A percentile compares a stretch with the other conserved stretches of the same genome.
Evolutionary conservation across 2,888 invertebrate genomes (phyloP).

Genomic region (Macrophya alboannulata): DNA sequence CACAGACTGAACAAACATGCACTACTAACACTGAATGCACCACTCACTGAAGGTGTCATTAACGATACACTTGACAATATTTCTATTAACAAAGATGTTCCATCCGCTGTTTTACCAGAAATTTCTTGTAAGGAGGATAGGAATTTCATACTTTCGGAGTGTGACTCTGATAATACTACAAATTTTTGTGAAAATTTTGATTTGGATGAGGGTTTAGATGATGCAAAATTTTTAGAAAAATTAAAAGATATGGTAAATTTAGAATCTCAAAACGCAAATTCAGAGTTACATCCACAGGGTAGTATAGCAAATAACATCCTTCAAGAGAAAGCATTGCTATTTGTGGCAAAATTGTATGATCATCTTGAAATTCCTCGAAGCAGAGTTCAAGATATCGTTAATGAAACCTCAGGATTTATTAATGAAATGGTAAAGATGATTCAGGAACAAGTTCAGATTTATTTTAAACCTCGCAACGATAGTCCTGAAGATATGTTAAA

Average conservation of each 20-base stretch:
- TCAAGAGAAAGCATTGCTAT: neutral
- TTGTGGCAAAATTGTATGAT: neutral
- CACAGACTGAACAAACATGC: neutral
- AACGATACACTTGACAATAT: neutral
- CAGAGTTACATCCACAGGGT: neutral
- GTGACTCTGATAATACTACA: neutral
- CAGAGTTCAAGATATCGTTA: neutral
- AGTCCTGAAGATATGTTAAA: neutral
- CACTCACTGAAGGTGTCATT: neutral
- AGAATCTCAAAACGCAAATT: neutral
- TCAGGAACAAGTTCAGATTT: neutral
- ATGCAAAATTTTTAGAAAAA: neutral
- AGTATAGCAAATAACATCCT: neutral
- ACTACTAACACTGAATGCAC: too few relatives aligned
- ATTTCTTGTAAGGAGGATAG: neutral
- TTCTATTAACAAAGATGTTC: neutral
- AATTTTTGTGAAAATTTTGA: neutral
- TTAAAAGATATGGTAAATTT: neutral
- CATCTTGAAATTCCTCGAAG: neutral
- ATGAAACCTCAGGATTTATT: neutral
- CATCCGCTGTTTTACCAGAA: constrained; percentile 6
- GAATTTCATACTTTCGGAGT: neutral
- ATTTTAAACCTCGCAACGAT: neutral
- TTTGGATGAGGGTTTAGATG: neutral
- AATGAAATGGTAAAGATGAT: constrained; percentile 28